A percentile compares a stretch with the other conserved stretches of the same genome.
These are phyloP conservation scores for Watsonalla cultraria DNA, from an alignment of 2,888 invertebrate genomes.

Conservation along the genomic window DNA sequence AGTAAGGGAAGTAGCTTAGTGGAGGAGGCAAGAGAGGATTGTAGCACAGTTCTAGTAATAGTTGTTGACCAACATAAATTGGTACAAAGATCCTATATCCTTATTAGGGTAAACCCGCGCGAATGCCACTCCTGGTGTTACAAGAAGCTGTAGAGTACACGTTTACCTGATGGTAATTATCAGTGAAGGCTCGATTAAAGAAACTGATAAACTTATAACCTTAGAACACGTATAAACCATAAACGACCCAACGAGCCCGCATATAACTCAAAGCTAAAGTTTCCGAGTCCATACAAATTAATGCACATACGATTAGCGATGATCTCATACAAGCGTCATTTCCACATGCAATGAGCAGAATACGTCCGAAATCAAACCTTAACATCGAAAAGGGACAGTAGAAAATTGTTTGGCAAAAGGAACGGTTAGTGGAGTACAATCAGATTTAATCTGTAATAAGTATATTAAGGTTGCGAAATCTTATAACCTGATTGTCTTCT, in stretches of 20 bases:
- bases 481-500: too few relatives aligned
- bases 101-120: too few relatives aligned
- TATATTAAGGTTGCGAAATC: too few relatives aligned
- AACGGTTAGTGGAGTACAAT: not conserved
- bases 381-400: not conserved
- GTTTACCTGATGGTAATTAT: too few relatives aligned
- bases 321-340: slow-evolving; percentile 24
- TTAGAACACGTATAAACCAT: not conserved
- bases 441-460: not conserved
- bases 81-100: too few relatives aligned
- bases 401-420: not conserved
- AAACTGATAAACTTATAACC: not conserved
- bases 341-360: not conserved
- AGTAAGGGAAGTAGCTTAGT: too few relatives aligned
- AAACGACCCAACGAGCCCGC: not conserved
- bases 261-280: not conserved
- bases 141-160: too few relatives aligned
- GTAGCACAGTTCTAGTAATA: too few relatives aligned
- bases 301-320: slow-evolving; percentile 28
- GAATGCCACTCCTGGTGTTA: too few relatives aligned
- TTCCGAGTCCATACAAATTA: slow-evolving; percentile 17
- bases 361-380: not conserved
- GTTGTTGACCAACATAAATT: too few relatives aligned
- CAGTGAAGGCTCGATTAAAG: too few relatives aligned
- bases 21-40: too few relatives aligned